These are phyloP conservation scores for Lydus trimaculatus DNA, from an alignment of 2,888 invertebrate species.

Conservation along the genomic window DNA sequence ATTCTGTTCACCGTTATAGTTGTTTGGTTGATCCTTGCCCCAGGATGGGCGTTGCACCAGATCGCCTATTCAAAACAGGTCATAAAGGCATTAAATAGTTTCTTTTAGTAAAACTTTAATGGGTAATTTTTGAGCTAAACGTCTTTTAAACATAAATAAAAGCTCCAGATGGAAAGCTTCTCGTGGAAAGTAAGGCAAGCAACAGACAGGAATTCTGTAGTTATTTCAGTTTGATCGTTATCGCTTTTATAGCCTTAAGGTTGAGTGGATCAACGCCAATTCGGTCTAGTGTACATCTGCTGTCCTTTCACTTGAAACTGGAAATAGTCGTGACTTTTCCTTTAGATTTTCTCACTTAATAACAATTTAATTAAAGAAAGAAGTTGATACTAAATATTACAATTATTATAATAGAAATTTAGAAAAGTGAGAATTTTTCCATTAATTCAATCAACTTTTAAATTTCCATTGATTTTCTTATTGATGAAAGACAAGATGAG, in stretches of 20 bases:
- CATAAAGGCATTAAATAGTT: no score
- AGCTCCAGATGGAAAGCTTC: no score
- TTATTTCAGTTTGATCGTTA: neutral
- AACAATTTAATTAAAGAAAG: neutral
- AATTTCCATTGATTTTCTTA: neutral
- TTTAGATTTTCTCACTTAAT: neutral
- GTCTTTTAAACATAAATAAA: no score
- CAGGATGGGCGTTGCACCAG: slow-evolving; percentile 81
- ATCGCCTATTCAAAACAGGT: slow-evolving; percentile 69
- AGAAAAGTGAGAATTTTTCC: neutral
- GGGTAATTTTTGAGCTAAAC: no score
- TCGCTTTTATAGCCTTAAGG: neutral
- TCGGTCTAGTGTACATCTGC: neutral
- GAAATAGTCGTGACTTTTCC: neutral
- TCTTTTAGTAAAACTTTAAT: no score
- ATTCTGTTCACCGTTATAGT: slow-evolving; percentile 94
- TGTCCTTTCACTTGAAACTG: neutral
- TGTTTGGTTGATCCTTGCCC: slow-evolving; percentile 95
- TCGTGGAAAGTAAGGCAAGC: no score
- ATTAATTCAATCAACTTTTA: neutral
- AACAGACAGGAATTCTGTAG: no score
- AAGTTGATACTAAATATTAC: neutral
- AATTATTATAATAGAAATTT: neutral
- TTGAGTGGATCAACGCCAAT: neutral
- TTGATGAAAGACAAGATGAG: neutral